These are phyloP conservation scores for Mastacembelus armatus DNA, from an alignment of 2,797 vertebrate species.

Conservation along the genomic window DNA sequence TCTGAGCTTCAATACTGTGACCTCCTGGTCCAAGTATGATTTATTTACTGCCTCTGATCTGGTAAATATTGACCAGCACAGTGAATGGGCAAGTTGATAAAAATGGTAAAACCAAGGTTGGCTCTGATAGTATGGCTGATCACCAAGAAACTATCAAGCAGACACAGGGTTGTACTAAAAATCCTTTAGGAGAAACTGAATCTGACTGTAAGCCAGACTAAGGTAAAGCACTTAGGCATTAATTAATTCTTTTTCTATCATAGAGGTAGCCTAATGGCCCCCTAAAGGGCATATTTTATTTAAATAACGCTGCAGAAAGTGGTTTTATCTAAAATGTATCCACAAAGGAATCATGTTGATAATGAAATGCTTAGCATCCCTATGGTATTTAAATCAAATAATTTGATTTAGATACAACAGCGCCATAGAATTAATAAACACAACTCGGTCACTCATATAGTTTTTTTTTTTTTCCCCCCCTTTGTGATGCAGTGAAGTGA, in stretches of 20 bases:
- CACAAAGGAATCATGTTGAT: constrained; percentile 22
- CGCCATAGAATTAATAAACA: constrained; percentile 1
- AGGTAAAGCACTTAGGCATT: constrained; percentile 33
- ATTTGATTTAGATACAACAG: constrained; percentile 34
- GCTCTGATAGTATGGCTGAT: background rate
- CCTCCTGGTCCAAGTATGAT: constrained; percentile 64
- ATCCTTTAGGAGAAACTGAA: background rate
- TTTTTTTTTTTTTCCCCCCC: background rate
- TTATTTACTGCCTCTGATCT: constrained; percentile 73
- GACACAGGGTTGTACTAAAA: constrained; percentile 1
- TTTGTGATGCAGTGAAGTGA: background rate
- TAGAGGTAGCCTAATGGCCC: constrained; percentile 14
- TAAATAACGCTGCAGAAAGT: constrained; percentile 22
- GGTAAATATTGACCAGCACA: constrained; percentile 70
- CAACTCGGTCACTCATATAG: background rate
- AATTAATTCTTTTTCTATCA: constrained; percentile 12
- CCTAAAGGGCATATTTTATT: constrained; percentile 37
- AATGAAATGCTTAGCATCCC: constrained; percentile 39
- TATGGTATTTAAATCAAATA: background rate
- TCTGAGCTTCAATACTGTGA: constrained; percentile 65
- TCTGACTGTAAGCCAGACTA: constrained; percentile 4
- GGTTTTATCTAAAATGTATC: constrained; percentile 44
- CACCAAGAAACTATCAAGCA: background rate
- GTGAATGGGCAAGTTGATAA: constrained; percentile 31
- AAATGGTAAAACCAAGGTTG: constrained; percentile 31